Evolutionary conservation across 2,113 vertebrate species (phyloP).

Genomic region (Nibea albiflora): DNA sequence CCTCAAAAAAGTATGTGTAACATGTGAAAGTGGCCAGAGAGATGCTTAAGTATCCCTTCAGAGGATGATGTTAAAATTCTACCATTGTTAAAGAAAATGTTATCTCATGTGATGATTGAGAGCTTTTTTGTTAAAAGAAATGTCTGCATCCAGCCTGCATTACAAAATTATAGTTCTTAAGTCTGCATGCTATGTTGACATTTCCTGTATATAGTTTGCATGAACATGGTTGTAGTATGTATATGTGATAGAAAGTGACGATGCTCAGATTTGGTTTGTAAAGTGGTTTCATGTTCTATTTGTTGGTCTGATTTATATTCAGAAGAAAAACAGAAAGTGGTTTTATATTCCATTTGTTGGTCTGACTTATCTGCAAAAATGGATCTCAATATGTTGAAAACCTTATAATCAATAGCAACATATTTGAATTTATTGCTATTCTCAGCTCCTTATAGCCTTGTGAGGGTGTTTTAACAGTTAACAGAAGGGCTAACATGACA

Average conservation of each 20-base stretch:
- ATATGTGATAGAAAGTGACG: conserved; percentile 20
- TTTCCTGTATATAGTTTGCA: conserved; percentile 49
- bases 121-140: conserved; percentile 15
- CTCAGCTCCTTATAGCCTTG: conserved; percentile 15
- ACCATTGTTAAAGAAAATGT: neutral
- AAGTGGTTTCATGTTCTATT: conserved; percentile 45
- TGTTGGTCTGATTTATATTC: conserved; percentile 26
- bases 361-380: conserved; percentile 29
- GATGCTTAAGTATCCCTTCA: conserved; percentile 1
- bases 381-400: conserved; percentile 7
- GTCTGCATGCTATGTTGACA: conserved; percentile 42
- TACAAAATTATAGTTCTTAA: conserved; percentile 1
- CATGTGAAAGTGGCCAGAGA: neutral
- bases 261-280: conserved; percentile 29
- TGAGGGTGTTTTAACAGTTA: conserved; percentile 43
- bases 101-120: neutral
- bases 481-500: conserved; percentile 63
- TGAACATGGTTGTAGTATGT: conserved; percentile 34
- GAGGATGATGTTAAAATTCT: conserved; percentile 20
- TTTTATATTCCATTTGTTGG: conserved; percentile 18
- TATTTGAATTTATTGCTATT: conserved; percentile 32
- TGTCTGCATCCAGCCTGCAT: conserved; percentile 10
- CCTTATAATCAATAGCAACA: neutral
- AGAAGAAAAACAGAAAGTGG: conserved; percentile 5
- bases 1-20: neutral